A percentile compares a stretch with the other conserved stretches of the same genome.
Evolutionary conservation across 2,797 vertebrate genomes (phyloP).

Genomic region (Florisuga fusca): DNA sequence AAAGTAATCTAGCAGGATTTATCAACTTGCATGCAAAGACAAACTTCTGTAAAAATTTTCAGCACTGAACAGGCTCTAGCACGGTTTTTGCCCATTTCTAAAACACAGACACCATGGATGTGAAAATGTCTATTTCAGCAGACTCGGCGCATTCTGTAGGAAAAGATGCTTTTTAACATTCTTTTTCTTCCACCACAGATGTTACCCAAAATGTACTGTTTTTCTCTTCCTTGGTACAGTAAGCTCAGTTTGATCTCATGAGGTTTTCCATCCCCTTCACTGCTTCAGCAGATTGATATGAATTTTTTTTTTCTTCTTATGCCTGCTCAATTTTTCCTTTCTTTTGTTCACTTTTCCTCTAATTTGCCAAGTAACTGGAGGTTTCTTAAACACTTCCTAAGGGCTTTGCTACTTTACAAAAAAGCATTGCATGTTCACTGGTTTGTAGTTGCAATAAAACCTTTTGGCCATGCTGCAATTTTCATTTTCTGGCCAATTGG

Average conservation of each 20-base stretch:
- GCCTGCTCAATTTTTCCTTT: neutral
- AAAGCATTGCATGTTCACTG: neutral
- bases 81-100: neutral
- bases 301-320: slow-evolving; percentile 36
- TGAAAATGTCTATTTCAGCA: neutral
- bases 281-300: slow-evolving; percentile 23
- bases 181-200: neutral
- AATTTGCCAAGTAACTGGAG: neutral
- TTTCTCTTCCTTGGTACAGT: neutral
- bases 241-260: slow-evolving; percentile 14
- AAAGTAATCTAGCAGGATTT: neutral
- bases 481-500: slow-evolving; percentile 52
- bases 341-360: neutral
- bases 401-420: neutral
- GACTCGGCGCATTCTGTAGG: neutral
- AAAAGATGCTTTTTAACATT: neutral
- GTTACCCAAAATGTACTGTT: neutral
- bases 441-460: slow-evolving; percentile 7
- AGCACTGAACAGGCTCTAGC: neutral
- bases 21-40: neutral
- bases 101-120: neutral
- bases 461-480: slow-evolving; percentile 24
- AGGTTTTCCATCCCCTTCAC: neutral
- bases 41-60: neutral
- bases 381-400: slow-evolving; percentile 12